These are phyloP conservation scores for Mesoligia furuncula DNA, from an alignment of 2,888 invertebrate genomes.

Conservation along the genomic window DNA sequence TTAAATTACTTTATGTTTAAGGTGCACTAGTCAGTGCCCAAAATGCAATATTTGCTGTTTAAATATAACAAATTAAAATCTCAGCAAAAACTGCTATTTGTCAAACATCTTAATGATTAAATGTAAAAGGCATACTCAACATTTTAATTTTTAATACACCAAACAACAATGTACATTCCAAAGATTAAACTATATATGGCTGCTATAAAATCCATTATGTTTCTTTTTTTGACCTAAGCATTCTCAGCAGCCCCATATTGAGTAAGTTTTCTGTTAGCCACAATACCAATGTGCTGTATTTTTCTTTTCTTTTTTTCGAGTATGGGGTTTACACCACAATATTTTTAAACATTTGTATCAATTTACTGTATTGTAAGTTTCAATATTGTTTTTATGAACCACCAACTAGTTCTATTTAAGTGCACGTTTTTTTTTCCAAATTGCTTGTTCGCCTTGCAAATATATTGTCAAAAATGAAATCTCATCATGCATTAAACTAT, in stretches of 20 bases:
- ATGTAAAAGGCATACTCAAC: conserved; percentile 1
- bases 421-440: conserved; percentile 16
- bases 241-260: conserved; percentile 7
- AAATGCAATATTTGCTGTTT: background rate
- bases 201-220: conserved; percentile 22
- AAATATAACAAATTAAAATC: background rate
- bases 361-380: conserved; percentile 14
- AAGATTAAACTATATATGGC: conserved; percentile 53
- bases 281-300: conserved; percentile 15
- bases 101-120: background rate
- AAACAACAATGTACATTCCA: conserved; percentile 55
- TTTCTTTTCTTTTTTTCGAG: background rate
- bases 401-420: conserved; percentile 6
- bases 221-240: conserved; percentile 21
- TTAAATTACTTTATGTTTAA: background rate
- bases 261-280: conserved; percentile 6
- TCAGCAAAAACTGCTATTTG: conserved; percentile 1
- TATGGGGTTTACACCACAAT: background rate
- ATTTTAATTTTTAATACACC: conserved; percentile 27
- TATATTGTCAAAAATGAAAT: conserved; percentile 26
- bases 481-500: conserved; percentile 45
- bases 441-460: conserved; percentile 14
- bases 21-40: background rate
- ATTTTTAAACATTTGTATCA: conserved; percentile 8
- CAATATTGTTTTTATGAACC: conserved; percentile 12